These are phyloP conservation scores for Chlorocebus sabaeus DNA, from an alignment of 2,113 vertebrate genomes.

Conservation along the genomic window DNA sequence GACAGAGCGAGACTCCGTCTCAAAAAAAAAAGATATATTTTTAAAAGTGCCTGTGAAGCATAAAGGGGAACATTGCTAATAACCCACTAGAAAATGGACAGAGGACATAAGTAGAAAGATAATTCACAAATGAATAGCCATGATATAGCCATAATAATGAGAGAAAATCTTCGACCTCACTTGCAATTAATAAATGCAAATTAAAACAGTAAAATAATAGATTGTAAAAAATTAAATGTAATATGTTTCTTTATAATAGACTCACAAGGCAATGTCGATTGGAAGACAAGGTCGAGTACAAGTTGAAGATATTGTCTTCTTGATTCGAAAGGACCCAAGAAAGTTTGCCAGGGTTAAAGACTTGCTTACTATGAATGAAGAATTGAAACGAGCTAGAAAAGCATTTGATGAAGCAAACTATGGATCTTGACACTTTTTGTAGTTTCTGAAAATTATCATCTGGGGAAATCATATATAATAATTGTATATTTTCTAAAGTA, in stretches of 20 bases:
- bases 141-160: background rate
- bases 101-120: background rate
- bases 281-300: constrained; percentile 97
- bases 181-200: background rate
- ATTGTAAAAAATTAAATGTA: constrained; percentile 19
- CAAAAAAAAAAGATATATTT: background rate
- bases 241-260: constrained; percentile 79
- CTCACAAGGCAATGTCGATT: constrained; percentile 98
- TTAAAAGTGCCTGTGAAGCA: background rate
- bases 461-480: background rate
- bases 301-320: constrained; percentile 98
- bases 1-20: too few relatives aligned
- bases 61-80: background rate
- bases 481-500: constrained; percentile 11
- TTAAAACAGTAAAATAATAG: constrained; percentile 29
- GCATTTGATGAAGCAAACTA: constrained; percentile 99
- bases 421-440: constrained; percentile 87
- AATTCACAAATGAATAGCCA: constrained; percentile 20
- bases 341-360: constrained; percentile 99
- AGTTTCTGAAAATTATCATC: constrained; percentile 42
- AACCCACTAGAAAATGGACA: background rate
- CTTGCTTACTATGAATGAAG: constrained; percentile 98
- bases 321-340: constrained; percentile 96
- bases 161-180: background rate
- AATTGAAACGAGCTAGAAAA: constrained; percentile 96